phyloP scores from a whole-genome alignment of 2,797 vertebrate species.

The Notoglanidium macrostoma region DNA sequence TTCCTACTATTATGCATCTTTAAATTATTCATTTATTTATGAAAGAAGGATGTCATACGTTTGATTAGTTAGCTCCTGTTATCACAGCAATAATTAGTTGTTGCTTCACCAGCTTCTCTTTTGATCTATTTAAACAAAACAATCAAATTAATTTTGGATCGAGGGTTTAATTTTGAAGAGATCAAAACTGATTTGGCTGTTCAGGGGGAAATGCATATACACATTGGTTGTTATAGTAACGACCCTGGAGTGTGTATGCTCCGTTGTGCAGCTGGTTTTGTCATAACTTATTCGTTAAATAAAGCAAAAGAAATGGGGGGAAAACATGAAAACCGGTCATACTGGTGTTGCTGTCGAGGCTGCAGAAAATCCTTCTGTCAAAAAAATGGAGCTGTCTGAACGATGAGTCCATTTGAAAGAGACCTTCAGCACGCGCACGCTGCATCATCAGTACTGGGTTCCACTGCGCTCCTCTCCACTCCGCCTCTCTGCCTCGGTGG shows the following conservation, averaged over 20 bases:
- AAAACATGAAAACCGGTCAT: neutral
- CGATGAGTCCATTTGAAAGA: neutral
- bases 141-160: neutral
- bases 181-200: neutral
- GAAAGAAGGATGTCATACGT: neutral
- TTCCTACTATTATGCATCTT: neutral
- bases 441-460: slow-evolving; percentile 30
- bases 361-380: neutral
- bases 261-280: neutral
- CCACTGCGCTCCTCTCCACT: slow-evolving; percentile 34
- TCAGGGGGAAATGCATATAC: neutral
- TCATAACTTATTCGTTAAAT: neutral
- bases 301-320: neutral
- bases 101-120: neutral
- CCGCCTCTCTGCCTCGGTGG: slow-evolving; percentile 40
- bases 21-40: neutral
- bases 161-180: neutral
- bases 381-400: neutral
- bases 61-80: neutral
- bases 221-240: neutral
- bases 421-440: neutral
- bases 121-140: neutral
- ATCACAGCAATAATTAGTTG: too few species aligned
- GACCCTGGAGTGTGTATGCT: too few species aligned
- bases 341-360: neutral